Evolutionary conservation across 1,140 invertebrate species (phyloP).

Genomic region (Dolichoris vasculosae): DNA sequence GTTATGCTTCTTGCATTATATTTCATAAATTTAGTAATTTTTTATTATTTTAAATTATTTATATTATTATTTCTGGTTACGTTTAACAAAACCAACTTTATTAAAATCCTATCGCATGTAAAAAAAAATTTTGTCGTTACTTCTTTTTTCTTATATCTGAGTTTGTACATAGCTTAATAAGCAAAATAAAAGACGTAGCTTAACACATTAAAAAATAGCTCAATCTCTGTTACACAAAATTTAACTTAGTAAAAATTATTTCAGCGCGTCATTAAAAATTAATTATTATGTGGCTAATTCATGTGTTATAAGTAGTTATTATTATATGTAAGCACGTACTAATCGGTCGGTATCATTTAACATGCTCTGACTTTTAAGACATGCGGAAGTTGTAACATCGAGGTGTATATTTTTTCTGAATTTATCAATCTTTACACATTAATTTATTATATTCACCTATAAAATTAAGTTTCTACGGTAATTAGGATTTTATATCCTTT

Average conservation of each 20-base stretch:
- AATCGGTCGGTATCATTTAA: constrained; percentile 48
- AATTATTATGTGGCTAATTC: background rate
- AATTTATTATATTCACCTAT: constrained; percentile 12
- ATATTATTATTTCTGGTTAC: too few relatives aligned
- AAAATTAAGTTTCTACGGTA: constrained; percentile 34
- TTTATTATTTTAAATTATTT: background rate
- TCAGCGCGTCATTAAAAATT: constrained; percentile 11
- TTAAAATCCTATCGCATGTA: background rate
- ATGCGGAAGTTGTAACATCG: constrained; percentile 2
- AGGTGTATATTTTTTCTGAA: constrained; percentile 26
- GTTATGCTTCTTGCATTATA: background rate
- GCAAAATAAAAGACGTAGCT: constrained; percentile 42
- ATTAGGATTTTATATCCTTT: constrained; percentile 38
- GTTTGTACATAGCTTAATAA: constrained; percentile 52
- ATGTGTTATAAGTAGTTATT: constrained; percentile 22
- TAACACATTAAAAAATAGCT: constrained; percentile 41
- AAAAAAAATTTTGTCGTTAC: background rate
- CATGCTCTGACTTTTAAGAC: constrained; percentile 51
- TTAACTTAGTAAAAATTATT: constrained; percentile 38
- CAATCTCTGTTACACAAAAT: constrained; percentile 29
- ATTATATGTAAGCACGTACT: constrained; percentile 26
- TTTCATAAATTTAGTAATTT: background rate
- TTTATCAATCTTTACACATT: constrained; percentile 31
- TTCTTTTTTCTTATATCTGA: constrained; percentile 37
- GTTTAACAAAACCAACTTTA: background rate